Evolutionary conservation across 2,113 vertebrate genomes (phyloP).

Genomic region (Conger conger): DNA sequence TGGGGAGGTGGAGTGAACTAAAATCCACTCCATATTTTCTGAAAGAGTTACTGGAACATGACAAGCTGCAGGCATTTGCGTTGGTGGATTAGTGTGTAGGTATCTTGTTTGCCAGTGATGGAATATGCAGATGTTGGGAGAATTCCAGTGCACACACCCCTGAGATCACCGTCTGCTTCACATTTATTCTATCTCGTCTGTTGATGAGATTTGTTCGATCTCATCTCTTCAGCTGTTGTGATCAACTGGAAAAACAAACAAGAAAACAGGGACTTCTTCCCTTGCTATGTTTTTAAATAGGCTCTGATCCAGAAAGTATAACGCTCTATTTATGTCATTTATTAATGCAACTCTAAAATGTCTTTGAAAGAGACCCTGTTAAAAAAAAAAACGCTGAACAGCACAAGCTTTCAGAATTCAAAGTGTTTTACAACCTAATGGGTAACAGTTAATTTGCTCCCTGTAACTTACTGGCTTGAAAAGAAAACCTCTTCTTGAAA

Average conservation of each 20-base stretch:
- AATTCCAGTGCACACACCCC: slow-evolving; percentile 50
- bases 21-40: neutral
- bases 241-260: slow-evolving; percentile 28
- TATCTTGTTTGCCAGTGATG: slow-evolving; percentile 53
- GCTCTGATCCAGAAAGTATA: neutral
- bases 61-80: neutral
- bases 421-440: neutral
- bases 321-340: neutral
- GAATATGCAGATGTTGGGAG: slow-evolving; percentile 60
- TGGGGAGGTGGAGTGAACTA: neutral
- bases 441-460: neutral
- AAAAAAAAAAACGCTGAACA: neutral
- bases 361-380: too few relatives aligned
- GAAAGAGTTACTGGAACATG: neutral
- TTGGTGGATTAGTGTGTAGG: slow-evolving; percentile 26
- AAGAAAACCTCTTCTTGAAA: neutral
- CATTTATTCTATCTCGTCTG: slow-evolving; percentile 39
- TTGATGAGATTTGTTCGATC: neutral
- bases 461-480: neutral
- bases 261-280: neutral
- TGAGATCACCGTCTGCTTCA: slow-evolving; percentile 42
- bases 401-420: neutral
- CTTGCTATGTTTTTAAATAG: neutral
- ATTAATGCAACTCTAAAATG: neutral
- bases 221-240: neutral